Evolutionary conservation across 1,140 invertebrate genomes (phyloP).

Genomic region (Conus betulinus): DNA sequence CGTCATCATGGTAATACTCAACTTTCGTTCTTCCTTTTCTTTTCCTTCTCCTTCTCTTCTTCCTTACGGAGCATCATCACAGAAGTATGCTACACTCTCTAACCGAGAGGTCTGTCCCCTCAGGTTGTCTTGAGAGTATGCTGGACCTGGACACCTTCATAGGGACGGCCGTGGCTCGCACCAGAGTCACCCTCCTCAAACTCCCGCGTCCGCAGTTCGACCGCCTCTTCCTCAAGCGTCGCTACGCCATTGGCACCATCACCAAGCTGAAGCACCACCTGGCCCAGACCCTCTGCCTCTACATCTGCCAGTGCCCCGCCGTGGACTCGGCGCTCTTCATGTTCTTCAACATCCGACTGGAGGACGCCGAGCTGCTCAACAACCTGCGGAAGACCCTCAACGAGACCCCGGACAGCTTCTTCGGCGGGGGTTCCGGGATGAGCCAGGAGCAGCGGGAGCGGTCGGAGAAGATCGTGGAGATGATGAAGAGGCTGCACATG

Average conservation of each 20-base stretch:
- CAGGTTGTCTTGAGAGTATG: slow-evolving; percentile 41
- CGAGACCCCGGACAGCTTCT: not conserved
- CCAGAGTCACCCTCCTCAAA: slow-evolving; percentile 41
- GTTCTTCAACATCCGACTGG: slow-evolving; percentile 49
- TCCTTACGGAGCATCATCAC: too few relatives aligned
- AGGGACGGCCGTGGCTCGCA: slow-evolving; percentile 37
- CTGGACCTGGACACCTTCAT: slow-evolving; percentile 44
- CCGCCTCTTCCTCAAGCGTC: slow-evolving; percentile 40
- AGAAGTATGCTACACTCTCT: not conserved
- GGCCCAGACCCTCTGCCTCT: slow-evolving; percentile 45
- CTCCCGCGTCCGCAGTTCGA: slow-evolving; percentile 45
- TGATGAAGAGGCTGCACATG: slow-evolving; percentile 52
- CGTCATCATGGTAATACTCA: too few relatives aligned
- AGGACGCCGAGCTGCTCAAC: slow-evolving; percentile 28
- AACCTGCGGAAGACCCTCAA: not conserved
- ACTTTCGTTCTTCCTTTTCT: too few relatives aligned
- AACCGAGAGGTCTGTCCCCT: not conserved
- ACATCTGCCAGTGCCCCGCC: slow-evolving; percentile 45
- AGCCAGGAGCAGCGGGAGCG: not conserved
- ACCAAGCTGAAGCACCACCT: not conserved
- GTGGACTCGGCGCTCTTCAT: slow-evolving; percentile 43
- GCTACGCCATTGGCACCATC: not conserved
- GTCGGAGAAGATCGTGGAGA: not conserved
- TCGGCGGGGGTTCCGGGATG: not conserved
- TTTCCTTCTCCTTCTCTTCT: too few relatives aligned